phyloP scores from a whole-genome alignment of 1,140 invertebrate species.

The Leptestheria dahalacensis region DNA sequence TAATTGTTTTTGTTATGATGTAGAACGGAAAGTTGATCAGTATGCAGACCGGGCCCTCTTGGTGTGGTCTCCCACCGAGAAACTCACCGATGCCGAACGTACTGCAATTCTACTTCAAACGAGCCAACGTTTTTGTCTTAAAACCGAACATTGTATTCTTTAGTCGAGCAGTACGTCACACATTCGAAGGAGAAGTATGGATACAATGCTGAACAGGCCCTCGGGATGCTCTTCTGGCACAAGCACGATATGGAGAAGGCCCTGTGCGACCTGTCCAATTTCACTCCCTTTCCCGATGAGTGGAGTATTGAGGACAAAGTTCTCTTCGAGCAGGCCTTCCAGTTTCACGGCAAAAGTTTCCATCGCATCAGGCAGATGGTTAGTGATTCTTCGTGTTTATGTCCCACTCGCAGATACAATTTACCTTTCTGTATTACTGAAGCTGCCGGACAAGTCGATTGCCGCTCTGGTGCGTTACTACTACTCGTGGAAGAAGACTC shows the following conservation, averaged over 20 bases:
- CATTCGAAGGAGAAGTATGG: constrained; percentile 96
- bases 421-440: constrained; percentile 22
- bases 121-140: constrained; percentile 15
- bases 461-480: constrained; percentile 93
- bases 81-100: constrained; percentile 75
- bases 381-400: constrained; percentile 24
- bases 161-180: constrained; percentile 87
- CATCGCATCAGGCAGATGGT: constrained; percentile 95
- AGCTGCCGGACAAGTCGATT: constrained; percentile 93
- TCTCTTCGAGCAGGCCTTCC: constrained; percentile 93
- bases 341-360: constrained; percentile 96
- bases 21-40: constrained; percentile 29
- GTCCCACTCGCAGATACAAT: not conserved
- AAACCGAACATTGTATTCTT: constrained; percentile 26
- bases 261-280: constrained; percentile 83
- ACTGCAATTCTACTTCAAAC: constrained; percentile 19
- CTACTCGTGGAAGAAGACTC: constrained; percentile 95
- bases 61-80: constrained; percentile 83
- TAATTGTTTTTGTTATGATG: constrained; percentile 16
- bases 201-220: constrained; percentile 91
- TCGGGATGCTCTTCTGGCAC: constrained; percentile 97
- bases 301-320: constrained; percentile 98
- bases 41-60: constrained; percentile 70
- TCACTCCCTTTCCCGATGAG: constrained; percentile 93
- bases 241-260: constrained; percentile 89